Conservation (phyloP, 1,140 invertebrate species). For the Drosophila parabipectinata region DNA sequence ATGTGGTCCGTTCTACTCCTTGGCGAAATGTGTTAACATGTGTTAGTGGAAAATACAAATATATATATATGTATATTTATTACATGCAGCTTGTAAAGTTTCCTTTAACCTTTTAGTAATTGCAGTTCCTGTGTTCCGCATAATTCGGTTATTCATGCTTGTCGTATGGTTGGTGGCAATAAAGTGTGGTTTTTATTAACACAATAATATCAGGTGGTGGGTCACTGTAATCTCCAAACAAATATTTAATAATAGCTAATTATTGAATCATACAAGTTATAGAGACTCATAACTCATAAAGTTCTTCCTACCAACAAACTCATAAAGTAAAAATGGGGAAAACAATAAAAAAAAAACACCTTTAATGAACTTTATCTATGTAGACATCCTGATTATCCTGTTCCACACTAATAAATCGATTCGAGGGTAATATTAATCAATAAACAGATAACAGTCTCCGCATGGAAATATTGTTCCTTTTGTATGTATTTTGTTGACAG, state of each 20-base stretch:
- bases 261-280: not conserved
- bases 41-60: constrained; percentile 28
- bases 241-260: constrained; percentile 14
- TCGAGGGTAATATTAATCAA: not conserved
- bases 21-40: constrained; percentile 33
- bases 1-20: constrained; percentile 40
- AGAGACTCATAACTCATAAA: not conserved
- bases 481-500: constrained; percentile 27
- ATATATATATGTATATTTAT: constrained; percentile 24
- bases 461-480: not conserved
- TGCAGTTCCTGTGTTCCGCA: constrained; percentile 37
- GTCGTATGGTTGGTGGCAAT: constrained; percentile 27
- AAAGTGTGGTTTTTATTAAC: constrained; percentile 27
- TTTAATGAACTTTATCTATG: not conserved
- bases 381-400: not conserved
- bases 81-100: constrained; percentile 38
- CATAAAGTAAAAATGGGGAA: too few relatives aligned
- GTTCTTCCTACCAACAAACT: not conserved
- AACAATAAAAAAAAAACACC: not conserved
- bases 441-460: constrained; percentile 6
- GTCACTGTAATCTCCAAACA: constrained; percentile 33
- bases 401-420: not conserved
- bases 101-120: constrained; percentile 36
- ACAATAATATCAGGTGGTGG: constrained; percentile 15
- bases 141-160: constrained; percentile 41